A percentile compares a stretch with the other conserved stretches of the same genome.
These are phyloP conservation scores for Homalodisca vitripennis DNA, from an alignment of 1,140 invertebrate genomes.

Conservation along the genomic window DNA sequence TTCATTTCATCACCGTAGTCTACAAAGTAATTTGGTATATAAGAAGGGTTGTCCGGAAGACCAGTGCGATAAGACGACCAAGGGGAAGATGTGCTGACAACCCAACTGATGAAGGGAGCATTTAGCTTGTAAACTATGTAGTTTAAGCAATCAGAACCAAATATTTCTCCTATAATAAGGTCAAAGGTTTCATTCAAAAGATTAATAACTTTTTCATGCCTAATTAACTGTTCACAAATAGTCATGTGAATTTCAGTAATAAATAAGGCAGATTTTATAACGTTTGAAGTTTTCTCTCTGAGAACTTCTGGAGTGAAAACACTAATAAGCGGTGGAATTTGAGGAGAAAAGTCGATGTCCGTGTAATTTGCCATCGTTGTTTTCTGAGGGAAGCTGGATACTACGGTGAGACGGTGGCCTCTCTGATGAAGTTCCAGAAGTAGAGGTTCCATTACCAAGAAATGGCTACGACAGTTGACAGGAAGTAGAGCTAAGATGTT, in stretches of 20 bases:
- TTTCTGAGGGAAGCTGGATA: constrained; percentile 50
- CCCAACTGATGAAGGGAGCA: constrained; percentile 58
- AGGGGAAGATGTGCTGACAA: constrained; percentile 56
- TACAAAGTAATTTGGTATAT: constrained; percentile 32
- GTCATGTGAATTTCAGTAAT: neutral
- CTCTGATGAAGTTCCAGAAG: constrained; percentile 42
- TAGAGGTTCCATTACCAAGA: constrained; percentile 43
- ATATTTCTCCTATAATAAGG: constrained; percentile 43
- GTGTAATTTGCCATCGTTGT: constrained; percentile 51
- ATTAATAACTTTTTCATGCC: constrained; percentile 52
- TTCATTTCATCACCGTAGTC: constrained; percentile 31
- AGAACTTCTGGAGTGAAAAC: neutral
- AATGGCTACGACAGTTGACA: constrained; percentile 45
- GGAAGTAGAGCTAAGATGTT: constrained; percentile 44
- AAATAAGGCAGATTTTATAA: neutral
- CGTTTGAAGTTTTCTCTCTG: neutral
- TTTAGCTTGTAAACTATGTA: constrained; percentile 47
- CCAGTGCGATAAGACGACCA: constrained; percentile 53
- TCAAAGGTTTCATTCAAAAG: constrained; percentile 43
- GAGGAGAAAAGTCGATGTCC: constrained; percentile 46
- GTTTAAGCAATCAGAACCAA: constrained; percentile 39
- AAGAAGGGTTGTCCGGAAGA: constrained; percentile 22
- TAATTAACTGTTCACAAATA: neutral
- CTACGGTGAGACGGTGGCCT: constrained; percentile 44
- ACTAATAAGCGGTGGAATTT: neutral